Evolutionary conservation across 2,888 invertebrate genomes (phyloP), one percentile per base, ranked within the genome.

Genomic region (Belgica antarctica): DNA sequence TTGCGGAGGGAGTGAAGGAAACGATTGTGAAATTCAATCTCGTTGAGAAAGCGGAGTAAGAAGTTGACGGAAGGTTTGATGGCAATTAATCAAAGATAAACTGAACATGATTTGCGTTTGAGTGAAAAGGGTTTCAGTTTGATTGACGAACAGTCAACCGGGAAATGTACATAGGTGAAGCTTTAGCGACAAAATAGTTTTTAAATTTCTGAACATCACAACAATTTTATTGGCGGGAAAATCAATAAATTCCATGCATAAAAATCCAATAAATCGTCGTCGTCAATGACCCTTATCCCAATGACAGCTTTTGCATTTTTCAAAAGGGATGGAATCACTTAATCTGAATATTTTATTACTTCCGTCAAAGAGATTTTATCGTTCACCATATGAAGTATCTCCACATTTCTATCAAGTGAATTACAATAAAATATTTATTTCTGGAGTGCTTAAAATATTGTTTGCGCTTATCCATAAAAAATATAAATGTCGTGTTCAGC

Each of bases 11-110:
- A 22, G 2, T 12, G 59, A 27, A 59, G 28, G 47, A 66, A 27
- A 41, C 36, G 28, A 62, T 62, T 5, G 31, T 36, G 63, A 63
- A 46, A 66, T 46, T 66, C 65, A 66, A 66, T 66, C 65, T 46
- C 41, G 27, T 41, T 22, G 19, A 5, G 19, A 17, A 12, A 47
- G 1, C 1, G 25, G 12, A 27, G 12, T 2, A 68, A 68, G 57
- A 57, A 52, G 31, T 66, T n/a, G n/a, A n/a, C n/a, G n/a, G 25
- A 66, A 46, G 68, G 47, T 68, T 68, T 68, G 68, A 68, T 68
- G 34, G 57, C 52, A 68, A 68, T 68, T 68, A 68, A 68, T 68
- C 68, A 68, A 68, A 68, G 52, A 31, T 57, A 68, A 68, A 52
- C 19, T 47, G 68, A 68, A 68, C 68, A 68, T 57, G 68, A 68